Conservation (phyloP, 2,113 vertebrate genomes). For the Aix galericulata region DNA sequence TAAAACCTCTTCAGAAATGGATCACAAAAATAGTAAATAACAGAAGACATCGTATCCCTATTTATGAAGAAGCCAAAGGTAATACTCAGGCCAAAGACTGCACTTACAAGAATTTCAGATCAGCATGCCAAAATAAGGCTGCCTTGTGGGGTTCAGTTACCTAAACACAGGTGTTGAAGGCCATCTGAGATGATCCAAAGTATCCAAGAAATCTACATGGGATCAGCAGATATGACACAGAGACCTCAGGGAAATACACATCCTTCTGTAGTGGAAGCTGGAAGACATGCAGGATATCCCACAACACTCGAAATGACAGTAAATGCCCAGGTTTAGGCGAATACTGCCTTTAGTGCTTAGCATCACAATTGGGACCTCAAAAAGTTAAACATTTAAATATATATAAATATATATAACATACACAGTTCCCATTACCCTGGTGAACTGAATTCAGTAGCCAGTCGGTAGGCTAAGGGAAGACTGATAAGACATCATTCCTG, state of each 20-base stretch:
- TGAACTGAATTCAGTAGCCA: not conserved
- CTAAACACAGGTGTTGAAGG: not conserved
- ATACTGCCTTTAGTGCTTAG: not conserved
- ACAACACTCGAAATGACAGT: not conserved
- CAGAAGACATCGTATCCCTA: not conserved
- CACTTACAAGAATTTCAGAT: not conserved
- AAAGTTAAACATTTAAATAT: not conserved
- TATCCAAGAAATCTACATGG: not conserved
- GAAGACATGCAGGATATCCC: not conserved
- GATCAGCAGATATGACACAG: not conserved
- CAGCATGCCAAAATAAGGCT: not conserved
- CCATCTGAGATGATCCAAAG: constrained; percentile 4
- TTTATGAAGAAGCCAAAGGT: constrained; percentile 1
- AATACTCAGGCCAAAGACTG: not conserved
- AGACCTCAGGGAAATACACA: not conserved
- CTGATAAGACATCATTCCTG: not conserved
- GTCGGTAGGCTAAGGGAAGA: not conserved
- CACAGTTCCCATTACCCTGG: not conserved
- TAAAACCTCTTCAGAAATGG: not conserved
- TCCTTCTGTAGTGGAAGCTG: not conserved
- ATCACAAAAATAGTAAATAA: not conserved
- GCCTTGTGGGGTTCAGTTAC: not conserved
- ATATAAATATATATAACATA: too few species aligned
- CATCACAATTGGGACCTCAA: not conserved
- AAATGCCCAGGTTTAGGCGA: not conserved